These are phyloP conservation scores for Rhyzopertha dominica DNA, from an alignment of 1,140 invertebrate genomes.

Conservation along the genomic window DNA sequence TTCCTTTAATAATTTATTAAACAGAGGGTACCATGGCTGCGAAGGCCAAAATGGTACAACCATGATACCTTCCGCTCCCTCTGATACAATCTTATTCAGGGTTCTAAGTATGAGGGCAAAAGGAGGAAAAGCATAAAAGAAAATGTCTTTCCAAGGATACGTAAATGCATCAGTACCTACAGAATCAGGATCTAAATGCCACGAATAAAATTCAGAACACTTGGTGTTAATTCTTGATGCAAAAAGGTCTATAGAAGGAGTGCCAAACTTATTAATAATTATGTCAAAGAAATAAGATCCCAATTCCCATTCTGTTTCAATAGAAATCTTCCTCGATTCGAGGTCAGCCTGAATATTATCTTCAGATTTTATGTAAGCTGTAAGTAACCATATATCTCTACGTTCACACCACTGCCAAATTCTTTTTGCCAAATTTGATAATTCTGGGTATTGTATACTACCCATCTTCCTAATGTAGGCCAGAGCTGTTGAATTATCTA, in stretches of 20 bases:
- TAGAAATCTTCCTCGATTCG: constrained; percentile 20
- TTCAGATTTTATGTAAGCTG: constrained; percentile 25
- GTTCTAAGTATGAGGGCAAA: constrained; percentile 27
- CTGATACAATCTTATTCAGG: constrained; percentile 27
- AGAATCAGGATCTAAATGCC: constrained; percentile 4
- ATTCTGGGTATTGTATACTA: constrained; percentile 21
- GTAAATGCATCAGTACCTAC: constrained; percentile 3
- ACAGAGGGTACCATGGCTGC: constrained; percentile 8
- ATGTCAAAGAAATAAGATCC: constrained; percentile 10
- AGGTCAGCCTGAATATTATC: constrained; percentile 29
- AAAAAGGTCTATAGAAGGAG: constrained; percentile 28
- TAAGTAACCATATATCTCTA: constrained; percentile 26
- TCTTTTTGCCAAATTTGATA: constrained; percentile 19
- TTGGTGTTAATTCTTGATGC: constrained; percentile 27
- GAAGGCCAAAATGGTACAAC: constrained; percentile 27
- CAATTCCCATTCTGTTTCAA: constrained; percentile 14
- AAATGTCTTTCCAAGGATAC: too few species aligned
- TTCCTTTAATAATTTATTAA: constrained; percentile 1
- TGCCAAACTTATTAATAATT: constrained; percentile 20
- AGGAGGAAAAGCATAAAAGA: constrained; percentile 13
- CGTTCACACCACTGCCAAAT: constrained; percentile 36
- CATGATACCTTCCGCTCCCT: constrained; percentile 27
- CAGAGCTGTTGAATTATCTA: constrained; percentile 16
- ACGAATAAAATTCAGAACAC: constrained; percentile 16
- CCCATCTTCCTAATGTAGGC: constrained; percentile 26